Percentiles rank a stretch among this genome's conserved stretches.
Evolutionary conservation across 2,888 invertebrate species (phyloP).

Genomic region (Tenthredo mesomela): DNA sequence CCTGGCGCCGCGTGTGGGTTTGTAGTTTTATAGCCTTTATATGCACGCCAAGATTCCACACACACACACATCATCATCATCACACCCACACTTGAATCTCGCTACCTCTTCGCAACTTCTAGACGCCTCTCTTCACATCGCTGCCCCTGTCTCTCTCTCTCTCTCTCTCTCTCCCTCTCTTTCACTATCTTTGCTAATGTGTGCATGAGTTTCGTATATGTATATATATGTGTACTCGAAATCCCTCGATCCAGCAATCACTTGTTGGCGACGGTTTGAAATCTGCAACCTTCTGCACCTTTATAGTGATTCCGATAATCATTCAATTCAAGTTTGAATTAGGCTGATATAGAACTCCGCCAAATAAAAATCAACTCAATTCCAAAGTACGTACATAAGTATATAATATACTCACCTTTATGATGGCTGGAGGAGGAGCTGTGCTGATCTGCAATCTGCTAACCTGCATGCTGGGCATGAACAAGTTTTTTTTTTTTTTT

Average conservation of each 20-base stretch:
- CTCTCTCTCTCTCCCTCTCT: background rate
- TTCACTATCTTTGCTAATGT: background rate
- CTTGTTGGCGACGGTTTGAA: background rate
- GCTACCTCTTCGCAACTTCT: constrained; percentile 1
- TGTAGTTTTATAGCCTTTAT: constrained; percentile 21
- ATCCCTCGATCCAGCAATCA: background rate
- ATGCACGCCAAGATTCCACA: constrained; percentile 31
- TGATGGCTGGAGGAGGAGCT: background rate
- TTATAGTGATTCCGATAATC: background rate
- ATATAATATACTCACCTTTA: constrained; percentile 5
- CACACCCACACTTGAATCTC: constrained; percentile 9
- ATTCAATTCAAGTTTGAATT: background rate
- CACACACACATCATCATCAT: background rate
- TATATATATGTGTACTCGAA: no score
- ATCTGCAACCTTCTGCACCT: background rate
- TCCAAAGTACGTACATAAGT: background rate
- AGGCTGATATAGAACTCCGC: background rate
- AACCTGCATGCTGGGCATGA: background rate
- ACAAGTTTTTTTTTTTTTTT: background rate
- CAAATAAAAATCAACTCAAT: background rate
- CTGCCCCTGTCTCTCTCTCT: background rate
- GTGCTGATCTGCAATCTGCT: background rate
- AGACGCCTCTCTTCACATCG: background rate
- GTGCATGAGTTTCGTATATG: background rate
- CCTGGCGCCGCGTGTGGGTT: constrained; percentile 21